Evolutionary conservation across 2,797 vertebrate species (phyloP).

Genomic region (Pygocentrus nattereri): DNA sequence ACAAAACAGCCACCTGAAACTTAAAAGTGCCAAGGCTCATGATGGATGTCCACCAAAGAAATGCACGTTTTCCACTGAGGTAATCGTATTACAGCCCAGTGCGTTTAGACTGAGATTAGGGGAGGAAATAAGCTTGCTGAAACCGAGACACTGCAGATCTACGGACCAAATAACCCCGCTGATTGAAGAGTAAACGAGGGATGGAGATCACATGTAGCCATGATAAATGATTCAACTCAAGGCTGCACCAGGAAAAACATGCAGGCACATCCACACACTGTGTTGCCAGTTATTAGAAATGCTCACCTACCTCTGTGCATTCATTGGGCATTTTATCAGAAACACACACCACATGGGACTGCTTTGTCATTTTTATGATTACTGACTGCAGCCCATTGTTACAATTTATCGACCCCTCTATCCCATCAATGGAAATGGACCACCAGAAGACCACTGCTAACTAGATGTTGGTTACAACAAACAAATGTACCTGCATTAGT

Average conservation of each 20-base stretch:
- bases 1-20: constrained; percentile 14
- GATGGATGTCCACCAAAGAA: constrained; percentile 45
- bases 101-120: constrained; percentile 29
- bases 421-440: neutral
- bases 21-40: neutral
- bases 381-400: neutral
- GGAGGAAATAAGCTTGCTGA: constrained; percentile 4
- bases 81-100: constrained; percentile 26
- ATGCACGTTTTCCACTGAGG: constrained; percentile 5
- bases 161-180: constrained; percentile 41
- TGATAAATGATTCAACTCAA: constrained; percentile 43
- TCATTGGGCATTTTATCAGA: neutral
- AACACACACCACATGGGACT: too few species aligned
- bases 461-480: neutral
- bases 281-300: neutral
- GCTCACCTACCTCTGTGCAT: neutral
- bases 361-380: too few species aligned
- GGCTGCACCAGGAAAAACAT: constrained; percentile 35
- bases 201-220: constrained; percentile 33
- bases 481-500: too few species aligned
- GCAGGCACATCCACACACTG: neutral
- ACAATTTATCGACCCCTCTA: neutral
- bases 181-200: constrained; percentile 39
- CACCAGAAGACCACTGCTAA: neutral
- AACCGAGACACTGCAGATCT: constrained; percentile 27